phyloP scores from a whole-genome alignment of 2,797 vertebrate species.

The Ibycter americanus region DNA sequence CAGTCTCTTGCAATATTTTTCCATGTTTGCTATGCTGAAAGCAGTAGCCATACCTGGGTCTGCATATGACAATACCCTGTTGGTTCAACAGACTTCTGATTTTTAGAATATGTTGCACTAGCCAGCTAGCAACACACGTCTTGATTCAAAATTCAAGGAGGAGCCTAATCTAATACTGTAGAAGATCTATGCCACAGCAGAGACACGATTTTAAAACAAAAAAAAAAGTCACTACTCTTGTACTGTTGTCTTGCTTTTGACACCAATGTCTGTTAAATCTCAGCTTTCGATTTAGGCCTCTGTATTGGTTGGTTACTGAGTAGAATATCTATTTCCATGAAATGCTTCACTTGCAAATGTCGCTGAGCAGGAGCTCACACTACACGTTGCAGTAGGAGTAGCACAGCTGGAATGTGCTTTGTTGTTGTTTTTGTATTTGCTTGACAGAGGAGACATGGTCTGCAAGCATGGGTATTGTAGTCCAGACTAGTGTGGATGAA shows the following conservation, averaged over 20 bases:
- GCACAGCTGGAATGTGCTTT: neutral
- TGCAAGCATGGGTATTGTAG: neutral
- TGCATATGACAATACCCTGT: neutral
- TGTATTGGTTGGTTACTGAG: neutral
- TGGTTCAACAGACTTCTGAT: neutral
- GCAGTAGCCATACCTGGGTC: neutral
- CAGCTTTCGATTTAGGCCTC: neutral
- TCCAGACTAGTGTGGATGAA: neutral
- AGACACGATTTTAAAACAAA: neutral
- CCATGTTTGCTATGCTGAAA: neutral
- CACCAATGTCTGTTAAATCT: neutral
- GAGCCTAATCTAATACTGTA: neutral
- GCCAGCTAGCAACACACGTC: neutral
- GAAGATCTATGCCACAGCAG: neutral
- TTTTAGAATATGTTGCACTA: neutral
- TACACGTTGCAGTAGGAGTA: neutral
- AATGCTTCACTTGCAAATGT: neutral
- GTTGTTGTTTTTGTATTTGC: neutral
- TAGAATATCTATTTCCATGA: neutral
- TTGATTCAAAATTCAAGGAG: neutral
- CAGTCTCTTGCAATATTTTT: neutral
- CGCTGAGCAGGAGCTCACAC: neutral
- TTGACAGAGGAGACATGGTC: neutral
- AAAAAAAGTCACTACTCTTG: neutral
- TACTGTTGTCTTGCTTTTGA: neutral